A percentile compares a stretch with the other conserved stretches of the same genome.
Conservation (phyloP, 2,797 vertebrate species). For the Alauda arvensis region DNA sequence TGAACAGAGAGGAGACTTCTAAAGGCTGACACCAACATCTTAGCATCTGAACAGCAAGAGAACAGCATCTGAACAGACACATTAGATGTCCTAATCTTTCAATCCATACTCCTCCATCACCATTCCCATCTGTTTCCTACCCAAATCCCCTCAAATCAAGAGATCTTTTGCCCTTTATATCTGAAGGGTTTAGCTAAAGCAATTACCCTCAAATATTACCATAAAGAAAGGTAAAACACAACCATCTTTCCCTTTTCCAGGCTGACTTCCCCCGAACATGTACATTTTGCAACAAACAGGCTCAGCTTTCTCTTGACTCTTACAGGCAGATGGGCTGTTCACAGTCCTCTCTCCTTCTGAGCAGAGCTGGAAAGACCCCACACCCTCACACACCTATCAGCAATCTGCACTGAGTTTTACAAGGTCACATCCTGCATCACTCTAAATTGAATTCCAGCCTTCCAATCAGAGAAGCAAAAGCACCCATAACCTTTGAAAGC, state of each 20-base stretch:
- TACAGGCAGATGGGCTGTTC: background rate
- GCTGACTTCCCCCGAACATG: background rate
- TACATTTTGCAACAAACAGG: background rate
- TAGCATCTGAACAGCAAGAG: background rate
- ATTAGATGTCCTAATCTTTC: background rate
- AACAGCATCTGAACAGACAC: background rate
- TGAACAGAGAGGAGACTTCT: background rate
- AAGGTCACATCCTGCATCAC: background rate
- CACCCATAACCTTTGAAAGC: conserved; percentile 4
- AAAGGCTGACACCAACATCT: background rate
- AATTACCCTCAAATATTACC: background rate
- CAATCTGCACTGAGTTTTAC: background rate
- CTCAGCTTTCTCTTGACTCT: background rate
- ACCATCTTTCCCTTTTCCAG: background rate
- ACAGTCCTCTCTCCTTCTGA: background rate
- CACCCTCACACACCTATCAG: background rate
- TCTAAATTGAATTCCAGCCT: background rate
- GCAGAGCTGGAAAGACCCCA: background rate
- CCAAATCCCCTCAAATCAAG: background rate
- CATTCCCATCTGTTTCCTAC: background rate
- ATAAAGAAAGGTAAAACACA: background rate
- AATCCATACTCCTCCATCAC: background rate
- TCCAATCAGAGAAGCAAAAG: conserved; percentile 5
- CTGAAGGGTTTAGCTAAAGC: background rate
- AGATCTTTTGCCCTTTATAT: background rate